Evolutionary conservation across 2,888 invertebrate species (phyloP), one percentile per base, ranked within the genome.

Genomic region (Hypercompe scribonia): DNA sequence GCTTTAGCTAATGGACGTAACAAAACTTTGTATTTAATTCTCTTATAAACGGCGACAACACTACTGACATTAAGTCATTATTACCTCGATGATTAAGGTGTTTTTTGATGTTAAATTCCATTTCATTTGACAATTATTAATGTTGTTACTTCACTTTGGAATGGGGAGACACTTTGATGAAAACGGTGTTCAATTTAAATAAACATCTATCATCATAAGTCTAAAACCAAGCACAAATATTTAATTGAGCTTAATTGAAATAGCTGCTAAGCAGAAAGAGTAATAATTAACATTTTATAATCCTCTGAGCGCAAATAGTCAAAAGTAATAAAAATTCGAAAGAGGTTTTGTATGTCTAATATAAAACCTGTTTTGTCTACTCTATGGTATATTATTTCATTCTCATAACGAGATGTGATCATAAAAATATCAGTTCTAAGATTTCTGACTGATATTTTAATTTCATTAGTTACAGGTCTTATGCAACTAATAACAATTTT

Each of bases 1-100:
- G 81, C 75, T 83, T 83, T 79, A 75, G 80, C 81, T 88, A 82
- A 88, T 88, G 85, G 81, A 77, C 67, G 76, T 71, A 82, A 80
- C 68, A 65, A 73, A 74, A 78, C 74, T 79, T 78, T 72, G 74
- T 72, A 68, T 79, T 80, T 75, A 71, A 70, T 78, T 76, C 67
- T 68, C 65, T 68, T 77, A 39, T 74, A 74, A 70, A 33, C 33
- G 66, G 61, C 46, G 34, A 68, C 71, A 71, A 33, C 39, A 64
- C 68, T 33, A 64, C 64, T 74, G 33, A 68, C 65, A 58, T 64
- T 31, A 70, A 64, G 50, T 33, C 67, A 58, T 58, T 36, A 33
- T 31, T 61, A 31, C 28, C 31, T 31, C 15, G 18, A 28, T 61
- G 61, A 61, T 61, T 61, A 31, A 31, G 61, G 18, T 28, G 31